phyloP scores from a whole-genome alignment of 2,113 vertebrate species.

The Oreocharis arfaki region DNA sequence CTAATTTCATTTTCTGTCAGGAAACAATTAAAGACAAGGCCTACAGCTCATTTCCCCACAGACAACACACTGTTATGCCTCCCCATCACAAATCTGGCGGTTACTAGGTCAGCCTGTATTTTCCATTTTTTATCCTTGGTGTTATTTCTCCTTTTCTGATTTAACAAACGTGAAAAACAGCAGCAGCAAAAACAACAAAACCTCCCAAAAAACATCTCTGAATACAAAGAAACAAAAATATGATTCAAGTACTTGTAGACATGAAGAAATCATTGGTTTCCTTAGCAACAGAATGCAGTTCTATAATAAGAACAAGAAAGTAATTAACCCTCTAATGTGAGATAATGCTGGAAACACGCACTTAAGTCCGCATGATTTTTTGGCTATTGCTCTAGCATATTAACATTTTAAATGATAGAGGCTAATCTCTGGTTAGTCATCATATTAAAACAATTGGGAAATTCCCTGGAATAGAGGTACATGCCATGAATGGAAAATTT shows the following conservation, averaged over 20 bases:
- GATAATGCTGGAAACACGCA: conserved; percentile 42
- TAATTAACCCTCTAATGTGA: conserved; percentile 64
- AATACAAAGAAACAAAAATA: conserved; percentile 36
- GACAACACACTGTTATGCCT: neutral
- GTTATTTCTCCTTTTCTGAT: neutral
- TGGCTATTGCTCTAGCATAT: neutral
- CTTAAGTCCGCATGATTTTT: conserved; percentile 26
- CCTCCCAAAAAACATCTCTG: neutral
- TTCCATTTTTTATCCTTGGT: neutral
- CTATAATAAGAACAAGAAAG: conserved; percentile 62
- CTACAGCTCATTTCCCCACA: neutral
- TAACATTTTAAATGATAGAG: conserved; percentile 5
- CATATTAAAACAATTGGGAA: neutral
- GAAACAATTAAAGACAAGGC: neutral
- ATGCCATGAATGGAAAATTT: neutral
- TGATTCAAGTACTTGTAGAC: conserved; percentile 24
- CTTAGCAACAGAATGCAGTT: conserved; percentile 54
- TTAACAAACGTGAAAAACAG: neutral
- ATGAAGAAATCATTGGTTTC: conserved; percentile 49
- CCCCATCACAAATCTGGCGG: neutral
- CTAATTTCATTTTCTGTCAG: neutral
- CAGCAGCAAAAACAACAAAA: neutral
- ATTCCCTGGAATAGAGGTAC: neutral
- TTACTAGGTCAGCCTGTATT: neutral
- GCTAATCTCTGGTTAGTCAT: neutral